A percentile compares a stretch with the other conserved stretches of the same genome.
Conservation (phyloP, 2,797 vertebrate genomes). For the Coilia nasus region DNA sequence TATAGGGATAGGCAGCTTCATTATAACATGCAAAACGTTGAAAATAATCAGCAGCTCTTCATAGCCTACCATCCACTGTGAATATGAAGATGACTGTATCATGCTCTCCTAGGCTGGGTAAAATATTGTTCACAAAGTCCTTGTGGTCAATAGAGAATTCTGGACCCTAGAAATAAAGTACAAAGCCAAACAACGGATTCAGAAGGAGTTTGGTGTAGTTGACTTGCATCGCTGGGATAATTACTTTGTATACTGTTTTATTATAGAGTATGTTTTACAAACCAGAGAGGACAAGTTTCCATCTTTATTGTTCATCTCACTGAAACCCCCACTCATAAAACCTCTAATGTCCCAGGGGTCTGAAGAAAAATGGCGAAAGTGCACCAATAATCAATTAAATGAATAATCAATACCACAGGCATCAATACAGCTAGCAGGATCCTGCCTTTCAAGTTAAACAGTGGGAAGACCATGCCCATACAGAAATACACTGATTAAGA, state of each 20-base stretch:
- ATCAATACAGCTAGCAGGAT: not conserved
- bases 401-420: not conserved
- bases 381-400: not conserved
- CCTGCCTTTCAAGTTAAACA: not conserved
- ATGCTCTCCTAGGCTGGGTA: constrained; percentile 67
- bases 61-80: constrained; percentile 62
- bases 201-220: not conserved
- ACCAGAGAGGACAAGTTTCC: constrained; percentile 74
- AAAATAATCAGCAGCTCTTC: not conserved
- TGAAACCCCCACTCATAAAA: constrained; percentile 76
- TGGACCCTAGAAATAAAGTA: constrained; percentile 62
- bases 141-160: constrained; percentile 73
- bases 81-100: constrained; percentile 80
- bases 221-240: not conserved
- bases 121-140: constrained; percentile 70
- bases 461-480: not conserved
- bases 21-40: not conserved
- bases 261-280: constrained; percentile 36
- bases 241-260: not conserved
- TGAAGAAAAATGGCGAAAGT: constrained; percentile 46
- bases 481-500: not conserved
- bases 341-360: constrained; percentile 73
- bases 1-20: not conserved
- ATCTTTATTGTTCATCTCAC: constrained; percentile 74
- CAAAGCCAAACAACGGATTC: not conserved